These are phyloP conservation scores for Chaunax sp. DNA, from an alignment of 2,797 vertebrate species.

Conservation along the genomic window DNA sequence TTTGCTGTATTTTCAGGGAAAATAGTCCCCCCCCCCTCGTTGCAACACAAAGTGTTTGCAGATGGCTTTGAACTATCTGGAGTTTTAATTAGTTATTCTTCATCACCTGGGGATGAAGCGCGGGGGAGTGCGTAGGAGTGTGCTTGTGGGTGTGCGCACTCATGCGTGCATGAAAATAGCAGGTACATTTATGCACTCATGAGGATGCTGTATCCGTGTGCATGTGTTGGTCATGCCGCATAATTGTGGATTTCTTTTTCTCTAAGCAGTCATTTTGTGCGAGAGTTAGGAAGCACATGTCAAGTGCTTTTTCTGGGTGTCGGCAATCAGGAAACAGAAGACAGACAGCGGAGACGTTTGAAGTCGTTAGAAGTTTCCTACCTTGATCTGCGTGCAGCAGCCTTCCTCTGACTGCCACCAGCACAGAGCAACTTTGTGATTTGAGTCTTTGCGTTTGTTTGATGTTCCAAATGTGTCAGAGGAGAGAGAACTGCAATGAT, in stretches of 20 bases:
- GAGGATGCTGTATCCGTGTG: slow-evolving; percentile 1
- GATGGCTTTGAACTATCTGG: slow-evolving; percentile 70
- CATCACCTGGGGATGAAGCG: slow-evolving; percentile 51
- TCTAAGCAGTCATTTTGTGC: slow-evolving; percentile 71
- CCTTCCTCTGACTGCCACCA: slow-evolving; percentile 76
- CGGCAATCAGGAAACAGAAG: slow-evolving; percentile 65
- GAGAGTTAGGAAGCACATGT: slow-evolving; percentile 37
- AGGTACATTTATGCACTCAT: too few relatives aligned
- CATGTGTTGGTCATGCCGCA: slow-evolving; percentile 27
- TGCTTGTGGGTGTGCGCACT: neutral
- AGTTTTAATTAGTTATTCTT: slow-evolving; percentile 75
- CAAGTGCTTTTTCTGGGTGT: slow-evolving; percentile 62
- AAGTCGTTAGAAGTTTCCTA: slow-evolving; percentile 80
- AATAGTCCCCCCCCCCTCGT: slow-evolving; percentile 1
- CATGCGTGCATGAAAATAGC: neutral
- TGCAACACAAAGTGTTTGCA: slow-evolving; percentile 47
- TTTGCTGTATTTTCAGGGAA: slow-evolving; percentile 58
- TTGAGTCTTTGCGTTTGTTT: slow-evolving; percentile 79
- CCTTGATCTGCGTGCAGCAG: slow-evolving; percentile 79
- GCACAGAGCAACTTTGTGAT: slow-evolving; percentile 75
- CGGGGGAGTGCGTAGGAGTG: slow-evolving; percentile 26
- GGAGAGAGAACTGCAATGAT: slow-evolving; percentile 60
- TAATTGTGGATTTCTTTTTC: slow-evolving; percentile 67
- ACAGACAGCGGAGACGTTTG: slow-evolving; percentile 75
- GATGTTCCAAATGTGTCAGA: slow-evolving; percentile 77